Base-by-base conservation (phyloP, 1,140 invertebrate genomes). In the Heliconius eleuchia region DNA sequence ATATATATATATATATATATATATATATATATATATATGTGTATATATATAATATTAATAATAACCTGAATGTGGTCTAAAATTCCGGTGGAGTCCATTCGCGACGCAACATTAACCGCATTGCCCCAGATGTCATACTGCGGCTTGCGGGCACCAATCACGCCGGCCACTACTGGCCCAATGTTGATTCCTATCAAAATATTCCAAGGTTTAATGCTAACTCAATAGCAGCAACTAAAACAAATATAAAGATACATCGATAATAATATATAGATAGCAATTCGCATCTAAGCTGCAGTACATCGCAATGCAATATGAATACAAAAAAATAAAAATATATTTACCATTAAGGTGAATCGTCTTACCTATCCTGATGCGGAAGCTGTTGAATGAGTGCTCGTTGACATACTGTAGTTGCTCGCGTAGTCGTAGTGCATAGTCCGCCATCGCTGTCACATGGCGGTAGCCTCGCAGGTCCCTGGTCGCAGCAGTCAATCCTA, bases 361-460 rank as follows among this genome's bases (percentile, higher is more conserved):
- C 95, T 95, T 91, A 97, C 97, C 98, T 83, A 99, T 98, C 83
- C 98, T 95, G 87, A 99, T 97, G 79, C 98, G 97, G 94, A 99
- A 99, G 95, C 98, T 98, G 95, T 99, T 99, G 94, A 99, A 99
- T 4, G 98, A 99, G 94, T 99, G 98, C 92, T 98, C 97, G 94
- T 99, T 99, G 81, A 99, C 98, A 92, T 98, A 97, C 80, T 97
- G 96, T 82, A 99, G 95, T 93, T 99, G 98, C 81, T 98, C 96
- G 73, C 96, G 96, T 71, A 99, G 96, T 72, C 97, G 96, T 27
- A 99, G 95, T 0, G 98, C 98, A 90, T 98, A 99, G 88, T 99
- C 98, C 0, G 98, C 98, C 97, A 98, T 98, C 0, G 97, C 97
- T 0, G 97, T 97, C 60, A 98, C 97, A 93, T 98, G 98, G 2